Conservation (phyloP, 2,797 vertebrate genomes). For the Cuniculus paca region DNA sequence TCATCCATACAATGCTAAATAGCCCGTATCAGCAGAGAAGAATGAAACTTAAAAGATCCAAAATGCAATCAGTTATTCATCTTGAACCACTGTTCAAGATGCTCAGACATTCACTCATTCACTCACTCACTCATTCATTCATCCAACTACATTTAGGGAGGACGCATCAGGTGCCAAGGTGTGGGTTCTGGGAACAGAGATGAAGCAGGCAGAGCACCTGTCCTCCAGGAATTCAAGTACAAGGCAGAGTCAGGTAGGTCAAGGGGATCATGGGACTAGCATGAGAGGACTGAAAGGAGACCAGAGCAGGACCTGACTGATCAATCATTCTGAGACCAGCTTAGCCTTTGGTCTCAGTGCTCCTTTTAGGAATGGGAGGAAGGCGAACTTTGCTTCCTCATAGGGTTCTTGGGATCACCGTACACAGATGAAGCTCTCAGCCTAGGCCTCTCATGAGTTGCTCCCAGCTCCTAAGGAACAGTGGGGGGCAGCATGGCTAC, state of each 20-base stretch:
- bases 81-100: background rate
- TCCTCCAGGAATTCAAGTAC: background rate
- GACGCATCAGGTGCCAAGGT: background rate
- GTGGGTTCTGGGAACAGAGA: background rate
- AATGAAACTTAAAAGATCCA: background rate
- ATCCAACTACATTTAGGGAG: background rate
- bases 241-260: background rate
- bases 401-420: background rate
- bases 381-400: background rate
- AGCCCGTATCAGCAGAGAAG: background rate
- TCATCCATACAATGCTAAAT: background rate
- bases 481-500: background rate
- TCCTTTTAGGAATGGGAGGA: background rate
- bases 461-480: background rate
- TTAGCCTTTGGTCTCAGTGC: background rate
- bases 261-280: background rate
- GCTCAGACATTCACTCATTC: background rate
- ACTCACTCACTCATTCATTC: background rate
- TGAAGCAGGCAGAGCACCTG: background rate
- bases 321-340: background rate
- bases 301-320: background rate
- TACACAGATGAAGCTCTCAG: background rate
- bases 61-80: background rate
- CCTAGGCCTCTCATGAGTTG: background rate
- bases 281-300: background rate